phyloP scores from a whole-genome alignment of 2,113 vertebrate genomes.

The Myotis davidii region DNA sequence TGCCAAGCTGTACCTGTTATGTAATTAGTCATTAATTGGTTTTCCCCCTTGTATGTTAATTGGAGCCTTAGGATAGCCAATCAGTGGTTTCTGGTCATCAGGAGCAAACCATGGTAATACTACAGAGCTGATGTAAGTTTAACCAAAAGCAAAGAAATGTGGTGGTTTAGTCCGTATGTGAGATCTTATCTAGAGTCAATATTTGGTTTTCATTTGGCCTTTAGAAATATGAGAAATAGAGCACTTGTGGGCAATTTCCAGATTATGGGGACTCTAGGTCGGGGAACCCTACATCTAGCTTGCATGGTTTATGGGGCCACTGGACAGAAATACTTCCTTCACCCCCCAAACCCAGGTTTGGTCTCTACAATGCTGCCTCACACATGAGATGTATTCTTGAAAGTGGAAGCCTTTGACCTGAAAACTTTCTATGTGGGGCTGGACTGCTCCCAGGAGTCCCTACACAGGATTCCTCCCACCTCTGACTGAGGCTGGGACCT shows the following conservation, averaged over 20 bases:
- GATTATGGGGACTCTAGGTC: not conserved
- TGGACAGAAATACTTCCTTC: not conserved
- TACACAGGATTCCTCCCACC: not conserved
- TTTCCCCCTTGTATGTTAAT: not conserved
- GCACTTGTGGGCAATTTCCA: not conserved
- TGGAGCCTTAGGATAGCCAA: not conserved
- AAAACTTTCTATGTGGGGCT: not conserved
- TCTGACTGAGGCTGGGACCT: not conserved
- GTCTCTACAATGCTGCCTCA: not conserved
- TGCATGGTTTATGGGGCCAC: not conserved
- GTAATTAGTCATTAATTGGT: not conserved
- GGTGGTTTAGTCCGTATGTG: slow-evolving; percentile 10
- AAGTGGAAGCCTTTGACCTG: not conserved
- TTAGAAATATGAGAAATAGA: slow-evolving; percentile 42
- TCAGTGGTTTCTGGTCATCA: not conserved
- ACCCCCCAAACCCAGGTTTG: not conserved
- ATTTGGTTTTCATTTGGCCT: slow-evolving; percentile 65
- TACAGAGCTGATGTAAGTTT: slow-evolving; percentile 17
- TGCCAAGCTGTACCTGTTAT: slow-evolving; percentile 1
- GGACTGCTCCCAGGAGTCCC: not conserved
- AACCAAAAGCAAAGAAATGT: slow-evolving; percentile 52
- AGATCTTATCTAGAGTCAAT: slow-evolving; percentile 59
- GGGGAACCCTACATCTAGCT: not conserved
- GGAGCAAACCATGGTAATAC: not conserved
- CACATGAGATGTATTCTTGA: not conserved